Evolutionary conservation across 2,888 invertebrate species (phyloP).

Genomic region (Phoenoteleia sp.): DNA sequence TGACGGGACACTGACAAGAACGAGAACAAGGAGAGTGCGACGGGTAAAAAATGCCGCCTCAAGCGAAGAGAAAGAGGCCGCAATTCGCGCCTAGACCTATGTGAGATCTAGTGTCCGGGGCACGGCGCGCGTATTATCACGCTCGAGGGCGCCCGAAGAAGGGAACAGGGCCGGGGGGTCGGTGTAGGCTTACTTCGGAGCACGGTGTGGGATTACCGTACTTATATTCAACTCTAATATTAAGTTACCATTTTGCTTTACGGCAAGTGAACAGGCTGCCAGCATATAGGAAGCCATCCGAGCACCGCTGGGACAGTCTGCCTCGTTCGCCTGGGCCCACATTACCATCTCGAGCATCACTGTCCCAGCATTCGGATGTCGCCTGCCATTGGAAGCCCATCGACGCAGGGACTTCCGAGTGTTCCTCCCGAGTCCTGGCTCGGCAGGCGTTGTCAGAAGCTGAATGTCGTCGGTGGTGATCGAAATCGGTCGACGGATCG

Average conservation of each 20-base stretch:
- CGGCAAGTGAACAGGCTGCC: slow-evolving; percentile 86
- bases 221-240: slow-evolving; percentile 86
- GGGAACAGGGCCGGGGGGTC: slow-evolving; percentile 72
- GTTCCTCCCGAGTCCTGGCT: background rate
- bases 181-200: slow-evolving; percentile 86
- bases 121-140: slow-evolving; percentile 79
- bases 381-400: background rate
- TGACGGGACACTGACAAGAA: background rate
- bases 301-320: slow-evolving; percentile 85
- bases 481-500: too few species aligned
- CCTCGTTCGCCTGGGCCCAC: slow-evolving; percentile 82
- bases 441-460: too few species aligned
- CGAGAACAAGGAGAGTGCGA: slow-evolving; percentile 3
- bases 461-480: too few species aligned
- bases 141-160: slow-evolving; percentile 78
- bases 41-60: background rate
- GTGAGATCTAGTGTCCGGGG: slow-evolving; percentile 80
- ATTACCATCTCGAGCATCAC: slow-evolving; percentile 68
- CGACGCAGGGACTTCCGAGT: slow-evolving; percentile 20
- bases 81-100: slow-evolving; percentile 79
- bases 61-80: slow-evolving; percentile 67
- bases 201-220: slow-evolving; percentile 86
- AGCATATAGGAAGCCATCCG: slow-evolving; percentile 87
- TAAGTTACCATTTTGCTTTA: slow-evolving; percentile 86
- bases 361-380: slow-evolving; percentile 60